Percentiles rank a stretch among this genome's conserved stretches.
These are phyloP conservation scores for Pomatorhinus ruficollis DNA, from an alignment of 2,113 vertebrate genomes.

Conservation along the genomic window DNA sequence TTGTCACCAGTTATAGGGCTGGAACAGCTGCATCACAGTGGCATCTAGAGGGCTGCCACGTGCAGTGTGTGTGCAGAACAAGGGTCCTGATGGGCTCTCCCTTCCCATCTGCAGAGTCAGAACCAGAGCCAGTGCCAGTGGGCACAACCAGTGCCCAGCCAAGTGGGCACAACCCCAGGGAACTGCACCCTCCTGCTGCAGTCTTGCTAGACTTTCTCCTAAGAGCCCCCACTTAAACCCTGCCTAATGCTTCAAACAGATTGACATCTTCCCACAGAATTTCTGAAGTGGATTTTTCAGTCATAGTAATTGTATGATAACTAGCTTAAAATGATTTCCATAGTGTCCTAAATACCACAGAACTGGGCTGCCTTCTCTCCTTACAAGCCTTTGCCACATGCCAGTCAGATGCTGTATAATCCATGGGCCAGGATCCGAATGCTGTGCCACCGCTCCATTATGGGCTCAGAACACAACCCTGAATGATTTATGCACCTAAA, in stretches of 20 bases:
- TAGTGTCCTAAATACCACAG: neutral
- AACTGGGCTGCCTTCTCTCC: neutral
- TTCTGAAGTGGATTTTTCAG: neutral
- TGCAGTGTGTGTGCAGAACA: neutral
- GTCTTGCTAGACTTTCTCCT: neutral
- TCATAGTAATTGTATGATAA: neutral
- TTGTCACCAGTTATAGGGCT: neutral
- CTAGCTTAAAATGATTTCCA: neutral
- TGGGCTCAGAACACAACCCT: fast-evolving
- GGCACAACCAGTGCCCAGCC: neutral
- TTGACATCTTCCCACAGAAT: neutral
- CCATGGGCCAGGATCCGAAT: fast-evolving
- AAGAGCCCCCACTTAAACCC: neutral
- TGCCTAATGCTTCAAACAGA: neutral
- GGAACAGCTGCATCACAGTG: constrained; percentile 45
- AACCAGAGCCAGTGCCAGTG: neutral
- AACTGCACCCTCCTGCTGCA: neutral
- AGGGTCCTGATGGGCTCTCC: neutral
- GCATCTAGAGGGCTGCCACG: constrained; percentile 54
- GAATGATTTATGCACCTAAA: neutral
- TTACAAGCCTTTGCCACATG: neutral
- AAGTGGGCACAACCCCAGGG: neutral
- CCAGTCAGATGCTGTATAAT: neutral
- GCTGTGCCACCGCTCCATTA: neutral
- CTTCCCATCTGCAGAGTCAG: neutral